Base-by-base conservation (phyloP, 2,113 vertebrate genomes). In the Callipepla squamata region DNA sequence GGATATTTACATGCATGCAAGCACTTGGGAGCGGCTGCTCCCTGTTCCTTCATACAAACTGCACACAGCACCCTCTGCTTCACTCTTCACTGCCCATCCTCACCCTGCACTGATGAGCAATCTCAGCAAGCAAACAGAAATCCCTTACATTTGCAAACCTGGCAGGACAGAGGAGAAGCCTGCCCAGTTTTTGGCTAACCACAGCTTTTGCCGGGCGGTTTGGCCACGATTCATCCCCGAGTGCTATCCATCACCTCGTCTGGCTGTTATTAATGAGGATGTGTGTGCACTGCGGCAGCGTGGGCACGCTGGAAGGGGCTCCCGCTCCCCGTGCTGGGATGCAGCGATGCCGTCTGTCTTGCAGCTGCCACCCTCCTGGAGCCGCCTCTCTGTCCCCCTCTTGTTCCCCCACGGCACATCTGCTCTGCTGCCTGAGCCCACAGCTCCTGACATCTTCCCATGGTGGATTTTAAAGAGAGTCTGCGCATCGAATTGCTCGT, bases 311-410 rank as follows among this genome's bases (percentile, higher is more conserved):
- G 81, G 72, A 91, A 96, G 72, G 63, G 58, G 30, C 50, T 94
- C 22, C 50, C 25, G 4, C 5, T 66, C 45, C 62, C 18, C 2
- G 55, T 0, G 17, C 0, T 1, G 26, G 42, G 89, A 67, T 93
- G 86, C 3, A 34, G 88, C 75, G 85, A 61, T 2, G 3, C 74
- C 11, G 45, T 96, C 93, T 93, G 92, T 70, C 22, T 47, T 34
- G 67, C 96, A 94, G 95, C 89, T 96, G 94, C 91, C 91, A 45
- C 18, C 70, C 50, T 62, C 48, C 87, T 72, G 0, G 7, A 47
- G 66, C 73, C 1, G 4, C 92, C 59, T 19, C 0, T 2, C 85
- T 74, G 75, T 68, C 48, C 84, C 11, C 65, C 55, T 51, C 61
- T 77, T 4, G 16, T 53, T 77, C 30, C 61, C 55, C 50, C 1